Conservation (phyloP, 1,140 invertebrate genomes). For the Platyscapa corneri region DNA sequence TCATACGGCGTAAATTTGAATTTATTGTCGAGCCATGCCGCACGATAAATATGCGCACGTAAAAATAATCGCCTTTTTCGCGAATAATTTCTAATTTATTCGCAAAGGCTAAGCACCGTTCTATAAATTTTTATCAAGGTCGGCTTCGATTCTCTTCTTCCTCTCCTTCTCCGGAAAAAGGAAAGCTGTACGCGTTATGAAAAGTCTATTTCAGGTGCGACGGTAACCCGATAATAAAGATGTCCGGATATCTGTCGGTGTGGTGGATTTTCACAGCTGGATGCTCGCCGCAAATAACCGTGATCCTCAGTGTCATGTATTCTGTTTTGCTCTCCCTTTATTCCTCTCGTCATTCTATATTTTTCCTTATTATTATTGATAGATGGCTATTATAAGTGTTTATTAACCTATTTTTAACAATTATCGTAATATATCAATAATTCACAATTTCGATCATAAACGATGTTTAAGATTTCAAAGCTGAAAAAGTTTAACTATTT, state of each 20-base stretch:
- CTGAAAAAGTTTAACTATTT: too few relatives aligned
- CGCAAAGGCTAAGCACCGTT: slow-evolving; percentile 18
- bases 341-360: background rate
- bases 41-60: background rate
- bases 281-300: slow-evolving; percentile 40
- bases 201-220: slow-evolving; percentile 46
- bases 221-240: slow-evolving; percentile 48
- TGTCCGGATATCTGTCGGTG: slow-evolving; percentile 17
- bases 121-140: slow-evolving; percentile 47
- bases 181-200: slow-evolving; percentile 8
- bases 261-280: slow-evolving; percentile 42
- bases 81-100: slow-evolving; percentile 41
- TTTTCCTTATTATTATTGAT: background rate
- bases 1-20: background rate
- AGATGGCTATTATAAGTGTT: too few relatives aligned
- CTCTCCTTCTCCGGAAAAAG: background rate
- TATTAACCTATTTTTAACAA: too few relatives aligned
- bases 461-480: too few relatives aligned
- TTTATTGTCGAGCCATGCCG: background rate
- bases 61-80: background rate
- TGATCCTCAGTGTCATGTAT: background rate
- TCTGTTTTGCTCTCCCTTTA: background rate
- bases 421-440: too few relatives aligned
- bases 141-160: slow-evolving; percentile 37
- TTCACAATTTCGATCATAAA: too few relatives aligned